Conservation (phyloP, 2,888 invertebrate species). For the Oscheius sp. region DNA sequence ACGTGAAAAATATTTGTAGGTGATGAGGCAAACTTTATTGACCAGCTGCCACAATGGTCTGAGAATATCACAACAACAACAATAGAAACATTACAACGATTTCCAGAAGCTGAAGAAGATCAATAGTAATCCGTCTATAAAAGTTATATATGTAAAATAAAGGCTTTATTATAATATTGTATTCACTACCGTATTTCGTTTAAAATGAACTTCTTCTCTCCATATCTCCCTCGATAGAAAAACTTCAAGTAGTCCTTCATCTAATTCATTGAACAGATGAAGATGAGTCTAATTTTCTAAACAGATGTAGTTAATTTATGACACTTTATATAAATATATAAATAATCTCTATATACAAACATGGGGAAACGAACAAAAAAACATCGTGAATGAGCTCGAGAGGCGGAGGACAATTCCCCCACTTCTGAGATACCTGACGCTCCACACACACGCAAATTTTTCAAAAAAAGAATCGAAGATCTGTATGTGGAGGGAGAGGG, state of each 20-base stretch:
- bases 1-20: background rate
- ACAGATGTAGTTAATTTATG: slow-evolving; percentile 4
- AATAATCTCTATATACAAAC: slow-evolving; percentile 25
- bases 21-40: background rate
- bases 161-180: too few relatives aligned
- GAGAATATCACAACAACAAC: background rate
- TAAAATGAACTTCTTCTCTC: too few relatives aligned
- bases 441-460: slow-evolving; percentile 15
- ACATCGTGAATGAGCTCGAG: slow-evolving; percentile 18
- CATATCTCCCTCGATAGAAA: too few relatives aligned
- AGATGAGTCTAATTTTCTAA: too few relatives aligned
- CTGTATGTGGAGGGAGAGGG: slow-evolving; percentile 21
- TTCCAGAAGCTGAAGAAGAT: background rate
- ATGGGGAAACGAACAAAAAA: background rate
- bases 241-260: too few relatives aligned
- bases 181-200: too few relatives aligned
- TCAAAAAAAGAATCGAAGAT: background rate
- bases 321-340: slow-evolving; percentile 19
- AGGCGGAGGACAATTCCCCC: background rate
- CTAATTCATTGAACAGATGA: too few relatives aligned
- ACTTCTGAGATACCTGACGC: slow-evolving; percentile 22
- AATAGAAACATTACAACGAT: background rate
- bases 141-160: too few relatives aligned
- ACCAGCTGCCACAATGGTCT: background rate
- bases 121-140: too few relatives aligned